Percentiles rank a stretch among this genome's conserved stretches.
These are phyloP conservation scores for Pseudorhiza aurosa DNA, from an alignment of 30 jellyfish, hydroid and myxozoan species.

Conservation along the genomic window DNA sequence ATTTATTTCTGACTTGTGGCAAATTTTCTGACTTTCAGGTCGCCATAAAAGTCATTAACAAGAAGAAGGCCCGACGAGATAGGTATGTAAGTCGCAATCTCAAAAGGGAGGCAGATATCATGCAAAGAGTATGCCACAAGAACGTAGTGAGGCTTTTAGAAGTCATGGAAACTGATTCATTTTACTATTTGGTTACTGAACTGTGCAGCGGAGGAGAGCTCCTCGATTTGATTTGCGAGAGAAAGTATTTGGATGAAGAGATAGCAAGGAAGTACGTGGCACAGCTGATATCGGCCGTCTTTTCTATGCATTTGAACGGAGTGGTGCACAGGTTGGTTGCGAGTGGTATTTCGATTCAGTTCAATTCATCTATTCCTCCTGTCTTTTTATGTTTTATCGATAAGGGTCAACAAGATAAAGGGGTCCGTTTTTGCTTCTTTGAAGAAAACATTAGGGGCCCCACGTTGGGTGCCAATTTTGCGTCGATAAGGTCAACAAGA, in stretches of 20 bases:
- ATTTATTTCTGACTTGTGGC: too few relatives aligned
- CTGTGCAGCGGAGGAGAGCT: constrained; percentile 91
- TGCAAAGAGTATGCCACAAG: constrained; percentile 78
- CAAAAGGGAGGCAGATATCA: constrained; percentile 87
- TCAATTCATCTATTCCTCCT: too few relatives aligned
- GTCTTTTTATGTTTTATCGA: too few relatives aligned
- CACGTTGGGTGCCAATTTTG: too few relatives aligned
- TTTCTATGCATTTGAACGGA: constrained; percentile 71
- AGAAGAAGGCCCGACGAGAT: constrained; percentile 83
- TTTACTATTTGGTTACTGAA: constrained; percentile 86
- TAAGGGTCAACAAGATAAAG: too few relatives aligned
- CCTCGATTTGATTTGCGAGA: constrained; percentile 69
- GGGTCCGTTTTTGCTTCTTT: too few relatives aligned
- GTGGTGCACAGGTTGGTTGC: constrained; percentile 93
- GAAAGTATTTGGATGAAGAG: constrained; percentile 75
- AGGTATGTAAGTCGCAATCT: constrained; percentile 89
- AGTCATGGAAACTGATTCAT: constrained; percentile 90
- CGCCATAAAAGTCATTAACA: constrained; percentile 86
- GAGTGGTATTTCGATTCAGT: too few relatives aligned
- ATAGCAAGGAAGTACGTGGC: constrained; percentile 65
- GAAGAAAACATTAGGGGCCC: too few relatives aligned
- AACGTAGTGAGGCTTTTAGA: constrained; percentile 78
- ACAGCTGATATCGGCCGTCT: constrained; percentile 93
- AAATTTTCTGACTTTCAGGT: too few relatives aligned
- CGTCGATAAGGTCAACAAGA: too few relatives aligned